phyloP scores from a whole-genome alignment of 2,113 vertebrate species.

The Euleptes europaea region DNA sequence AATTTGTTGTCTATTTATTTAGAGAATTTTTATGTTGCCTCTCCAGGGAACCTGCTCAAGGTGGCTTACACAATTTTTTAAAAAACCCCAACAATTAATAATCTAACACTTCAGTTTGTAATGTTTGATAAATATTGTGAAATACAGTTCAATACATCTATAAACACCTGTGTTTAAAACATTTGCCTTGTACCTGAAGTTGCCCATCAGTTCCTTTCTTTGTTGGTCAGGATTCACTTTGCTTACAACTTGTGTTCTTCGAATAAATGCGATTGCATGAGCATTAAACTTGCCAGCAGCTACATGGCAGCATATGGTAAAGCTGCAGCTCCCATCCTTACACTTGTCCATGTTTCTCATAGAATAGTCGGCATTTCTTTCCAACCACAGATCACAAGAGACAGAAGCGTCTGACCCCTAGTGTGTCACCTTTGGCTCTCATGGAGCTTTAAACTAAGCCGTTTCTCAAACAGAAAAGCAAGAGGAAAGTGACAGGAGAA shows the following conservation, averaged over 20 bases:
- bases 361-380: neutral
- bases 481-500: neutral
- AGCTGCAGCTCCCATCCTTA: neutral
- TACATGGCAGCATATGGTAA: neutral
- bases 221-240: neutral
- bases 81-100: too few species aligned
- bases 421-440: neutral
- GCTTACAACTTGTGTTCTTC: neutral
- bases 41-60: too few species aligned
- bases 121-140: neutral
- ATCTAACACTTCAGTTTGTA: neutral
- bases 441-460: constrained; percentile 24
- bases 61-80: too few species aligned
- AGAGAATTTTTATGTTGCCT: too few species aligned
- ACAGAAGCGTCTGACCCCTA: neutral
- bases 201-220: neutral
- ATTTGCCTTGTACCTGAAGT: neutral
- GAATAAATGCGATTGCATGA: neutral
- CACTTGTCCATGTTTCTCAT: neutral
- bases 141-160: neutral
- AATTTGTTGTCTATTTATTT: too few species aligned
- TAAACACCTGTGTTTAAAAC: neutral
- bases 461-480: neutral
- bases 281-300: neutral
- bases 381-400: neutral